These are phyloP conservation scores for Hirundo rustica DNA, from an alignment of 2,797 vertebrate species.

Conservation along the genomic window DNA sequence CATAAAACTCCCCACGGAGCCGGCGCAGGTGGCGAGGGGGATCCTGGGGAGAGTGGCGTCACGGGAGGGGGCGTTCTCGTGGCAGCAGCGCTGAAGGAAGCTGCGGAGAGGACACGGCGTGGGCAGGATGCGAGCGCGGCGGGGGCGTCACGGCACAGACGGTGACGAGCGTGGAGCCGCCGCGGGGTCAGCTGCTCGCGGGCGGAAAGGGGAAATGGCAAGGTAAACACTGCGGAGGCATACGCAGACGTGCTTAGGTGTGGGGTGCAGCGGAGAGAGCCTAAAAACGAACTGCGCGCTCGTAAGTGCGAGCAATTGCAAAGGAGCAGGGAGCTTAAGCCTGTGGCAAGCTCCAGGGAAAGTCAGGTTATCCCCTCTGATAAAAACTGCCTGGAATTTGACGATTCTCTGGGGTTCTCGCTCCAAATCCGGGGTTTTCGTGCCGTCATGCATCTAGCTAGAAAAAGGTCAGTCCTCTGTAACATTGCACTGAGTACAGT, in stretches of 20 bases:
- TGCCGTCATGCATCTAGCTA: not conserved
- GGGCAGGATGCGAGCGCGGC: not conserved
- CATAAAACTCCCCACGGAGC: fast-evolving
- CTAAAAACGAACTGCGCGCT: not conserved
- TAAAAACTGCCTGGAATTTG: not conserved
- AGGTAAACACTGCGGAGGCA: slow-evolving; percentile 34
- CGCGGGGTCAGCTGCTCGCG: not conserved
- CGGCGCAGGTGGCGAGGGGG: fast-evolving
- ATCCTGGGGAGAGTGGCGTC: not conserved
- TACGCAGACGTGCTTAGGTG: not conserved
- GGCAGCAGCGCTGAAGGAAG: not conserved
- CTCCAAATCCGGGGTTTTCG: not conserved
- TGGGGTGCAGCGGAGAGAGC: not conserved
- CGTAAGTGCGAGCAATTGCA: not conserved
- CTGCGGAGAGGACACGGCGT: not conserved
- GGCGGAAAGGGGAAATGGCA: slow-evolving; percentile 25
- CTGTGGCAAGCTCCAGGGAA: not conserved
- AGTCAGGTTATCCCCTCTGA: not conserved
- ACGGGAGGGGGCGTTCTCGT: not conserved
- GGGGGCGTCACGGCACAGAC: not conserved
- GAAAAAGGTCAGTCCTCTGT: not conserved
- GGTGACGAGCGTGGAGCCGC: not conserved
- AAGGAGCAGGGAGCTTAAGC: not conserved
- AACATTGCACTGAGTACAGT: not conserved
- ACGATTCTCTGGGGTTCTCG: not conserved